phyloP scores from a whole-genome alignment of 2,888 invertebrate genomes.

The Brachypalpus laphriformis region DNA sequence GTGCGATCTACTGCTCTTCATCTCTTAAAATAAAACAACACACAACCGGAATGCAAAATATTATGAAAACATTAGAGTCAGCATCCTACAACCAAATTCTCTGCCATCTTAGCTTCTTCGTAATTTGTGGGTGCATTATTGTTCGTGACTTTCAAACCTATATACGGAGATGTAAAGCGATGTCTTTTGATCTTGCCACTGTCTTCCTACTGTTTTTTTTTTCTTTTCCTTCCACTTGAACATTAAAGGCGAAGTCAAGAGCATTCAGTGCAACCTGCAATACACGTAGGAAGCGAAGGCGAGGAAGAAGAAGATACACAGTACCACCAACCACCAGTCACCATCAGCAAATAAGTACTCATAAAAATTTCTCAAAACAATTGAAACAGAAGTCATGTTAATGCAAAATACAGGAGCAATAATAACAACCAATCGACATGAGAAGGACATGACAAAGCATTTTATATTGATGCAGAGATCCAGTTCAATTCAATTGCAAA shows the following conservation, averaged over 20 bases:
- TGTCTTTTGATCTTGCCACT: conserved; percentile 72
- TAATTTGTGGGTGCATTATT: conserved; percentile 74
- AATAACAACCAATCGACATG: conserved; percentile 75
- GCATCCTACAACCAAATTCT: conserved; percentile 35
- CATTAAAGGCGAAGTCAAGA: conserved; percentile 64
- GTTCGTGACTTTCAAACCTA: conserved; percentile 72
- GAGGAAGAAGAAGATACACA: conserved; percentile 25
- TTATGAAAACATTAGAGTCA: conserved; percentile 65
- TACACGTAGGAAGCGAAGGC: not conserved
- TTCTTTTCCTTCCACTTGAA: conserved; percentile 25
- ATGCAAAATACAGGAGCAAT: conserved; percentile 76
- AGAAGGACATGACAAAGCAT: conserved; percentile 75
- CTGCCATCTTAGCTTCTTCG: conserved; percentile 30
- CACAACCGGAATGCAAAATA: conserved; percentile 51
- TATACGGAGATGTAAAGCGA: conserved; percentile 64
- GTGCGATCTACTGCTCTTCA: not conserved
- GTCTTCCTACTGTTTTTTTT: conserved; percentile 37
- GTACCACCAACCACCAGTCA: conserved; percentile 21
- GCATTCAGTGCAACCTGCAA: conserved; percentile 21
- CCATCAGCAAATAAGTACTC: conserved; percentile 64
- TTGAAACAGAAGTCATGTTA: conserved; percentile 76
- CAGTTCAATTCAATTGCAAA: conserved; percentile 53
- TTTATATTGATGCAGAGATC: conserved; percentile 56
- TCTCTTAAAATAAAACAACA: not conserved
- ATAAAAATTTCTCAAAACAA: conserved; percentile 74